These are phyloP conservation scores for Apamea monoglypha DNA, from an alignment of 2,888 invertebrate genomes.

Conservation along the genomic window DNA sequence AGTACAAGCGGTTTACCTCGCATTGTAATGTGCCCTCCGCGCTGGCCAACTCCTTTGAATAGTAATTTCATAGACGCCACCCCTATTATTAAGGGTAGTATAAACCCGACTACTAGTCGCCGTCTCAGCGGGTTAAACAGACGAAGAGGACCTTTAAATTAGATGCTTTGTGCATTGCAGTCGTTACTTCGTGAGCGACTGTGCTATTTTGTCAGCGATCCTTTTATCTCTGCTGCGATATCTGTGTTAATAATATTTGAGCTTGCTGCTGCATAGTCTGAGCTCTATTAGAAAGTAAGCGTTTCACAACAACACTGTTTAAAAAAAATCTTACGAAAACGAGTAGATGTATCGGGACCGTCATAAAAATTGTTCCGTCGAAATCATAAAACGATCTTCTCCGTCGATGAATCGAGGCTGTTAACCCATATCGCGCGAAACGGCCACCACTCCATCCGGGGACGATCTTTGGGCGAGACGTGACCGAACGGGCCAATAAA, in stretches of 20 bases:
- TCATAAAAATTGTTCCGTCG: conserved; percentile 76
- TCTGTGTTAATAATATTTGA: conserved; percentile 47
- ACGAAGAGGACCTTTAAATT: conserved; percentile 78
- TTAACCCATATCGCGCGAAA: conserved; percentile 83
- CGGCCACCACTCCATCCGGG: conserved; percentile 79
- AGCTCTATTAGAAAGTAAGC: conserved; percentile 27
- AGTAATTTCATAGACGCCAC: conserved; percentile 83
- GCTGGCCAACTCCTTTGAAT: conserved; percentile 81
- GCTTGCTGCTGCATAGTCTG: neutral
- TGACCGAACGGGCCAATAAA: conserved; percentile 86
- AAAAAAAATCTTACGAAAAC: conserved; percentile 60
- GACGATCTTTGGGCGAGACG: conserved; percentile 84
- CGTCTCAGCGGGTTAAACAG: conserved; percentile 78
- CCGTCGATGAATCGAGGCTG: conserved; percentile 81
- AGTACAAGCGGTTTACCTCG: conserved; percentile 81
- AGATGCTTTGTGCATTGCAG: conserved; percentile 75
- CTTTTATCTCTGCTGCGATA: conserved; percentile 58
- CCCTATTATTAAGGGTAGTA: conserved; percentile 84
- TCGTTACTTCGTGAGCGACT: conserved; percentile 66
- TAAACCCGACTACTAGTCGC: conserved; percentile 81
- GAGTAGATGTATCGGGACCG: conserved; percentile 63
- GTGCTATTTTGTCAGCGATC: conserved; percentile 60
- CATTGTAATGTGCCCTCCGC: conserved; percentile 79
- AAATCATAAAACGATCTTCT: conserved; percentile 86
- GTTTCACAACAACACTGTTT: conserved; percentile 46